Conservation (phyloP, 2,888 invertebrate genomes). For the Aproaerema taeniolella region DNA sequence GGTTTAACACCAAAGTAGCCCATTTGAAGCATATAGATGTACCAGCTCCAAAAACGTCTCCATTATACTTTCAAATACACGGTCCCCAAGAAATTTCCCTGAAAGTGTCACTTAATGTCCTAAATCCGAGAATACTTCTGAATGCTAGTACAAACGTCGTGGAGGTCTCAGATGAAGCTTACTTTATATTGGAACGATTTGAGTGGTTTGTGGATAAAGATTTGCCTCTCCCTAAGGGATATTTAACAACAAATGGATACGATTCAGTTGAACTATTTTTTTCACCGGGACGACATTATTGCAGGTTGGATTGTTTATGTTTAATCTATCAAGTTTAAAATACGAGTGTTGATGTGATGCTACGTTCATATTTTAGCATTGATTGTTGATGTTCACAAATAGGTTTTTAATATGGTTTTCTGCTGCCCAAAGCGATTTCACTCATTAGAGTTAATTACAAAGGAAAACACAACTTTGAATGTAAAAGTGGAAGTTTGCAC, state of each 20-base stretch:
- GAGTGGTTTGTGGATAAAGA: slow-evolving; percentile 54
- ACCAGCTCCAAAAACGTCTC: slow-evolving; percentile 42
- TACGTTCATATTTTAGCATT: too few species aligned
- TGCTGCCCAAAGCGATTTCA: too few species aligned
- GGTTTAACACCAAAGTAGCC: slow-evolving; percentile 39
- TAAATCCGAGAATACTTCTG: slow-evolving; percentile 50
- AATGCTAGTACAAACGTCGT: slow-evolving; percentile 42
- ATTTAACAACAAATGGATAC: slow-evolving; percentile 44
- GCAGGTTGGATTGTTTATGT: slow-evolving; percentile 48
- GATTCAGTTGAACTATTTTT: slow-evolving; percentile 43
- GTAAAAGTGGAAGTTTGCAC: too few species aligned
- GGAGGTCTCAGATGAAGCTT: slow-evolving; percentile 48
- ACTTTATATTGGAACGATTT: slow-evolving; percentile 52
- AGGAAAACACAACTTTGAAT: too few species aligned
- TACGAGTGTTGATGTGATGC: too few species aligned
- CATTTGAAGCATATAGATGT: too few species aligned
- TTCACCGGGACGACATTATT: slow-evolving; percentile 57
- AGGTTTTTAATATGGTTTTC: too few species aligned
- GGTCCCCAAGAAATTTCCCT: slow-evolving; percentile 43
- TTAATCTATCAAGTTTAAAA: too few species aligned
- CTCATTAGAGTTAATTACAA: too few species aligned
- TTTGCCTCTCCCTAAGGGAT: slow-evolving; percentile 39
- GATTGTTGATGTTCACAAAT: too few species aligned
- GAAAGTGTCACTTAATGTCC: slow-evolving; percentile 38
- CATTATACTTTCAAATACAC: slow-evolving; percentile 61